These are phyloP conservation scores for Sminthurides aquaticus DNA, from an alignment of 2,888 invertebrate genomes.

Conservation along the genomic window DNA sequence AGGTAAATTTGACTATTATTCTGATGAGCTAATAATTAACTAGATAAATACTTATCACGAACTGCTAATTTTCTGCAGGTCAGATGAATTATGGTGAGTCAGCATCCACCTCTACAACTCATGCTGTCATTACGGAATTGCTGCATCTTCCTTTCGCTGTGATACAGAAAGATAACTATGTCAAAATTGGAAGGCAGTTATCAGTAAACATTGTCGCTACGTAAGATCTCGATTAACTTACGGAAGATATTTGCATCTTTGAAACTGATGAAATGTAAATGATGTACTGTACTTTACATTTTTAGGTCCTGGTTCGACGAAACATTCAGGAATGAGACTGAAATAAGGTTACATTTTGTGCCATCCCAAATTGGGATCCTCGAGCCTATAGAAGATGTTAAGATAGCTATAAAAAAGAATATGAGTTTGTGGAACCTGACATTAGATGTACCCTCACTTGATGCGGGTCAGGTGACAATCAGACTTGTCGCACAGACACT, in stretches of 20 bases:
- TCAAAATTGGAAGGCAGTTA: background rate
- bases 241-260: background rate
- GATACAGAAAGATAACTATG: background rate
- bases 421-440: conserved; percentile 5
- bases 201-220: background rate
- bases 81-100: conserved; percentile 1
- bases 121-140: background rate
- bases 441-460: conserved; percentile 4
- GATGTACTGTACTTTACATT: background rate
- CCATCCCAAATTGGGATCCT: conserved; percentile 16
- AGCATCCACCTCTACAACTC: background rate
- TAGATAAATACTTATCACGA: too few species aligned
- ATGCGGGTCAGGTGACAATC: conserved; percentile 24
- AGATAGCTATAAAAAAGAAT: conserved; percentile 10
- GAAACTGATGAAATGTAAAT: background rate
- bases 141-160: background rate
- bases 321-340: conserved; percentile 22
- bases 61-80: conserved; percentile 1
- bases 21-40: too few species aligned
- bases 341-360: conserved; percentile 2
- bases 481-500: conserved; percentile 7
- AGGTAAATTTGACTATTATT: too few species aligned
- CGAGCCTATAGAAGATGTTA: conserved; percentile 18
- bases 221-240: too few species aligned
- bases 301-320: conserved; percentile 10